Conservation (phyloP, 2,113 vertebrate genomes). For the Pteronura brasiliensis region DNA sequence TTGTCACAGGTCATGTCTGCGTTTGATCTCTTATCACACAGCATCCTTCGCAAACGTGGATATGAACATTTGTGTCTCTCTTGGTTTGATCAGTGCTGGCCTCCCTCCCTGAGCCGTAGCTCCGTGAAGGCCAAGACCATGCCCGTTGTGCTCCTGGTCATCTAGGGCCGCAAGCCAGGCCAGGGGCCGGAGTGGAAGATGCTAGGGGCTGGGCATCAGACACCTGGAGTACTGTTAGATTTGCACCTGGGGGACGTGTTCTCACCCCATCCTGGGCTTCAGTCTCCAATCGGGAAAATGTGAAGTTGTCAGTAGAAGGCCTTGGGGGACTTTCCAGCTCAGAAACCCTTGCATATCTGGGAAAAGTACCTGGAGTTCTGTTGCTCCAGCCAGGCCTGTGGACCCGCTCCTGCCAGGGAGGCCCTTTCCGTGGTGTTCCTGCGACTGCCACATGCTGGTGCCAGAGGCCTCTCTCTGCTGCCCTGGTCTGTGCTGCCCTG, state of each 20-base stretch:
- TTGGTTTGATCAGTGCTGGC: neutral
- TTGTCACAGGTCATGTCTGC: neutral
- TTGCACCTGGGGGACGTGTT: no score
- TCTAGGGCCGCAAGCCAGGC: neutral
- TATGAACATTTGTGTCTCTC: neutral
- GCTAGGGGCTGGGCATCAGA: no score
- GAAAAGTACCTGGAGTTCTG: neutral
- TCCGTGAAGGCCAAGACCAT: neutral
- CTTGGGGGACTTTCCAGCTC: neutral
- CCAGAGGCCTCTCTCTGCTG: neutral
- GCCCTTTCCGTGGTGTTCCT: neutral
- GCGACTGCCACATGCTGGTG: neutral
- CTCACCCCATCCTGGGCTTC: neutral
- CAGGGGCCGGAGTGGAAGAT: neutral
- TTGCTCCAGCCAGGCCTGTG: neutral
- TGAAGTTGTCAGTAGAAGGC: neutral
- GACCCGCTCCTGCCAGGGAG: fast-evolving
- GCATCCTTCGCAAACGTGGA: neutral
- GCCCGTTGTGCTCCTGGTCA: no score
- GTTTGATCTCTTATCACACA: fast-evolving
- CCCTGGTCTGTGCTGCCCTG: neutral
- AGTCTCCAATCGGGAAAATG: neutral
- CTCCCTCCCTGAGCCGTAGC: neutral
- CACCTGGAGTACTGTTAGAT: neutral
- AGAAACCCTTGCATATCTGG: neutral